These are phyloP conservation scores for Zoanthus sociatus DNA, from an alignment of 92 coral and sea anemone genomes.

Conservation along the genomic window DNA sequence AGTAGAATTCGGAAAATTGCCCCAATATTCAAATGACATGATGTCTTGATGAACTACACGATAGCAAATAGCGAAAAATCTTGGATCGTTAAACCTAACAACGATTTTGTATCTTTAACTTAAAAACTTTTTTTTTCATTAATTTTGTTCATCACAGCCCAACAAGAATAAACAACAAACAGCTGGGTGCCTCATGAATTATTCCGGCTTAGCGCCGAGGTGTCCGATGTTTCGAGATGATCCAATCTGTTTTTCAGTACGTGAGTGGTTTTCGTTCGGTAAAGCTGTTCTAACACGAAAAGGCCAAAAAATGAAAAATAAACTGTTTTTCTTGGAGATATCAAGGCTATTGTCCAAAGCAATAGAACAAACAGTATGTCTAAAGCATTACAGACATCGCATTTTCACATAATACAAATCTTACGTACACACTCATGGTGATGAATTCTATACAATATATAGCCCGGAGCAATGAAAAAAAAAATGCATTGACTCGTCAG, in stretches of 20 bases:
- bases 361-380: not conserved
- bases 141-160: not conserved
- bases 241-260: conserved; percentile 37
- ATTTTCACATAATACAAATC: not conserved
- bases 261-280: not conserved
- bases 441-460: not conserved
- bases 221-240: conserved; percentile 29
- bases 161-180: conserved; percentile 49
- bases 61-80: not conserved
- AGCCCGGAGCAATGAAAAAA: conserved; percentile 26
- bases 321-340: not conserved
- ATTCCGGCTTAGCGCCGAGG: conserved; percentile 54
- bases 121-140: not conserved
- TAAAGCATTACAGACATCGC: not conserved
- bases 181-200: conserved; percentile 65
- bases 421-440: not conserved
- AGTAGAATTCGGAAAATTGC: not conserved
- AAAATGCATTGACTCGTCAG: conserved; percentile 6
- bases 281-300: not conserved
- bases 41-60: not conserved
- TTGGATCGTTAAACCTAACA: not conserved
- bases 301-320: not conserved
- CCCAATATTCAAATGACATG: not conserved
- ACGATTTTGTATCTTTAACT: not conserved
- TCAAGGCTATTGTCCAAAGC: not conserved